Evolutionary conservation across 2,797 vertebrate genomes (phyloP).

Genomic region (Myotis vivesi): DNA sequence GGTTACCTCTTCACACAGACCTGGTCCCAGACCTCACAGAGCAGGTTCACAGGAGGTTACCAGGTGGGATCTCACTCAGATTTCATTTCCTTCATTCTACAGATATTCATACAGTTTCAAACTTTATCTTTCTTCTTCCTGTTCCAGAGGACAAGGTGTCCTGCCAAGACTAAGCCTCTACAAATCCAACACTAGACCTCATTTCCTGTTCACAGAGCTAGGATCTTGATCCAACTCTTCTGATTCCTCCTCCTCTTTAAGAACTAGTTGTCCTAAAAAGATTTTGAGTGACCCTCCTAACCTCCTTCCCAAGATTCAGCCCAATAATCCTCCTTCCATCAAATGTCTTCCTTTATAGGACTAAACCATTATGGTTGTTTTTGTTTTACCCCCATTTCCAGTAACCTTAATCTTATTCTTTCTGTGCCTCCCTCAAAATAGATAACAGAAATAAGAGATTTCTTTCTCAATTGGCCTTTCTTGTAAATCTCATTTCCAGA

Average conservation of each 20-base stretch:
- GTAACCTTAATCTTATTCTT: constrained; percentile 1
- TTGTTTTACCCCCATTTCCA: neutral
- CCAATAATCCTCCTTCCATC: neutral
- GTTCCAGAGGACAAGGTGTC: neutral
- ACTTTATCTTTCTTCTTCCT: constrained; percentile 38
- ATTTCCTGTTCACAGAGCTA: constrained; percentile 10
- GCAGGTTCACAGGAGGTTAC: neutral
- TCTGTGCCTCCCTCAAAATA: constrained; percentile 27
- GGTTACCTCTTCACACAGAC: neutral
- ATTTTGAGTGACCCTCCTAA: neutral
- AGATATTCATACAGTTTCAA: neutral
- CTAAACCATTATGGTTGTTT: neutral
- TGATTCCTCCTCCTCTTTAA: neutral
- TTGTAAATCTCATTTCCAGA: constrained; percentile 62
- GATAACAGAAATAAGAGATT: constrained; percentile 42
- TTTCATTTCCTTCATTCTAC: neutral
- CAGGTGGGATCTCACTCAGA: neutral
- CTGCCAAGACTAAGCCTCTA: neutral
- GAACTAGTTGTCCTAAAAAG: neutral
- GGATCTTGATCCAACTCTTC: neutral
- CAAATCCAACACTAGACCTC: neutral
- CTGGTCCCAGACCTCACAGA: neutral
- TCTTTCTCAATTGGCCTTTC: constrained; percentile 46
- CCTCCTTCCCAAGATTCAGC: neutral
- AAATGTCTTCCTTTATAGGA: neutral